Evolutionary conservation across 2,113 vertebrate genomes (phyloP).

Genomic region (Cheirogaleus medius): DNA sequence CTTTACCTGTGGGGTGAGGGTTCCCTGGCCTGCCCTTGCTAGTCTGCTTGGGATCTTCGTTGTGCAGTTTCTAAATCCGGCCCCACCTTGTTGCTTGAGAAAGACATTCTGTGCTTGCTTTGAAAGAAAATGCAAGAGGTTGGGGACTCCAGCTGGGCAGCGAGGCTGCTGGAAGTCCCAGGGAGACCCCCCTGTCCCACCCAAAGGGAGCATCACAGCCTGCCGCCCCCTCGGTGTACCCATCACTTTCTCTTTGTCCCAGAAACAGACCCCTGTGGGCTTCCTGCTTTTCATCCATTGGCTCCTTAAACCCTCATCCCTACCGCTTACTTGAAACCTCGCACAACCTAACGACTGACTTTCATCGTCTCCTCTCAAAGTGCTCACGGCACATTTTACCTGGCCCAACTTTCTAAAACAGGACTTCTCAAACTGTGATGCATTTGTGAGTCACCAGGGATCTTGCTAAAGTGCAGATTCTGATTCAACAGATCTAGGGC

Average conservation of each 20-base stretch:
- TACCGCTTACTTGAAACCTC: too few relatives aligned
- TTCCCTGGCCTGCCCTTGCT: background rate
- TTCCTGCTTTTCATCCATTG: background rate
- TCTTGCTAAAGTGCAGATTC: background rate
- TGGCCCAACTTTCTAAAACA: background rate
- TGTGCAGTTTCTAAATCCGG: background rate
- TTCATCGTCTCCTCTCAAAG: background rate
- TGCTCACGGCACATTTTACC: background rate
- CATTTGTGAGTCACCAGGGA: background rate
- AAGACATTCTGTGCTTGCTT: background rate
- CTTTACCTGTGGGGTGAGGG: background rate
- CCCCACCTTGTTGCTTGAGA: background rate
- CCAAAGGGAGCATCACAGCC: background rate
- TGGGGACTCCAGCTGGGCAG: background rate
- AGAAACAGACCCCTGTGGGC: rapidly evolving
- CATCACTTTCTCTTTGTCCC: background rate
- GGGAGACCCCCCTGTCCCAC: background rate
- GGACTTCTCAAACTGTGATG: background rate
- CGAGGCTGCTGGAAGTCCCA: too few relatives aligned
- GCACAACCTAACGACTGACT: too few relatives aligned
- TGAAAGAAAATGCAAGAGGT: background rate
- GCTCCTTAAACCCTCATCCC: background rate
- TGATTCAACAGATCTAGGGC: rapidly evolving
- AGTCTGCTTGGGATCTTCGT: background rate
- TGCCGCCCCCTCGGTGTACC: background rate